Evolutionary conservation across 1,140 invertebrate species (phyloP).

Genomic region (Drosophila auraria): DNA sequence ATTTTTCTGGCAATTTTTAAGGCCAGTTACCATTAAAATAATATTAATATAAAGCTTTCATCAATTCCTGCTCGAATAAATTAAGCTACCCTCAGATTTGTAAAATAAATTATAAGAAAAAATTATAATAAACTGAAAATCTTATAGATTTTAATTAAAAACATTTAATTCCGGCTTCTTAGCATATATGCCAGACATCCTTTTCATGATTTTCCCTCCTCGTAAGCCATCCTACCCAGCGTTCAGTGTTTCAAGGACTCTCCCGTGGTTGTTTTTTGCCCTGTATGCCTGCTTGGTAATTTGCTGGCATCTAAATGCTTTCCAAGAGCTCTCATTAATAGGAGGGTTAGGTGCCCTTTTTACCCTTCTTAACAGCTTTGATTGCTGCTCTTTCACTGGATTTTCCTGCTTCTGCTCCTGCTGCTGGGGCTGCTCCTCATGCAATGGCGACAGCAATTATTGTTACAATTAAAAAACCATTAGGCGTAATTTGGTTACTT

Average conservation of each 20-base stretch:
- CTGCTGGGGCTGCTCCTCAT: constrained; percentile 24
- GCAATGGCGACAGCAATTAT: constrained; percentile 82
- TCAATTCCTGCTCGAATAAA: too few relatives aligned
- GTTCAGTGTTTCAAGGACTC: constrained; percentile 9
- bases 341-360: constrained; percentile 31
- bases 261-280: constrained; percentile 7
- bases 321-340: constrained; percentile 70
- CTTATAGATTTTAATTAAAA: background rate
- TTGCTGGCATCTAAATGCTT: constrained; percentile 66
- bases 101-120: too few relatives aligned
- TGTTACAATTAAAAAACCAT: constrained; percentile 85
- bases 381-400: constrained; percentile 25
- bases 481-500: constrained; percentile 74
- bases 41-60: too few relatives aligned
- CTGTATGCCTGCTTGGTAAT: constrained; percentile 50
- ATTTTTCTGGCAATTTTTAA: too few relatives aligned
- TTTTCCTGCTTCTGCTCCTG: constrained; percentile 6
- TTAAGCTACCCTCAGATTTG: too few relatives aligned
- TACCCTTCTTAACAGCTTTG: constrained; percentile 30
- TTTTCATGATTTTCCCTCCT: background rate
- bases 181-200: background rate
- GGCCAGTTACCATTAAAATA: background rate
- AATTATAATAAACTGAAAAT: background rate
- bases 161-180: background rate
- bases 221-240: background rate